phyloP scores from a whole-genome alignment of 2,113 vertebrate species.

The Microtus montanus region DNA sequence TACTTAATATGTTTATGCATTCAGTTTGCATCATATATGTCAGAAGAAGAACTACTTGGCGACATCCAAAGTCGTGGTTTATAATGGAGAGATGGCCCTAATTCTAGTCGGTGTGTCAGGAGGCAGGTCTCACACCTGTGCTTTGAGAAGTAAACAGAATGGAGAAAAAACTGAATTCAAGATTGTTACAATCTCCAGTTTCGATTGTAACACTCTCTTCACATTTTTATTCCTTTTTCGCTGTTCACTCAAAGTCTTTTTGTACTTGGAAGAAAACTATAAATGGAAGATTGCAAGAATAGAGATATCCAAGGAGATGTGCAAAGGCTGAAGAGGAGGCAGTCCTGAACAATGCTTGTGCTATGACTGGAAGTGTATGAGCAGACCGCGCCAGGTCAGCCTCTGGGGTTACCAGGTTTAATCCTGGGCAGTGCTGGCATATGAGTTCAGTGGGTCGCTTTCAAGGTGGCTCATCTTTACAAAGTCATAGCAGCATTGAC shows the following conservation, averaged over 20 bases:
- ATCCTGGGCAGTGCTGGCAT: neutral
- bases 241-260: neutral
- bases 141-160: neutral
- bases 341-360: neutral
- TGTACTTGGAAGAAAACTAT: neutral
- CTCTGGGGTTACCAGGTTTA: neutral
- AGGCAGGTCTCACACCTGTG: neutral
- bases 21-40: neutral
- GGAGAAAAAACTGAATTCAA: neutral
- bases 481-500: neutral
- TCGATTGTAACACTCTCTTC: neutral
- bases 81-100: neutral
- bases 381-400: neutral
- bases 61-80: neutral
- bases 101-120: neutral
- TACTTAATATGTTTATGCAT: neutral
- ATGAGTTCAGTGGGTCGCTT: neutral
- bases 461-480: neutral
- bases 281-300: neutral
- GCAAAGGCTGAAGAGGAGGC: neutral
- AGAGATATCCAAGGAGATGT: neutral
- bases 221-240: neutral
- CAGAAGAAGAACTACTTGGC: neutral
- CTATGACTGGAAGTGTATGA: neutral
- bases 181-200: neutral